Evolutionary conservation across 2,888 invertebrate species (phyloP).

Genomic region (Mimachlamys varia): DNA sequence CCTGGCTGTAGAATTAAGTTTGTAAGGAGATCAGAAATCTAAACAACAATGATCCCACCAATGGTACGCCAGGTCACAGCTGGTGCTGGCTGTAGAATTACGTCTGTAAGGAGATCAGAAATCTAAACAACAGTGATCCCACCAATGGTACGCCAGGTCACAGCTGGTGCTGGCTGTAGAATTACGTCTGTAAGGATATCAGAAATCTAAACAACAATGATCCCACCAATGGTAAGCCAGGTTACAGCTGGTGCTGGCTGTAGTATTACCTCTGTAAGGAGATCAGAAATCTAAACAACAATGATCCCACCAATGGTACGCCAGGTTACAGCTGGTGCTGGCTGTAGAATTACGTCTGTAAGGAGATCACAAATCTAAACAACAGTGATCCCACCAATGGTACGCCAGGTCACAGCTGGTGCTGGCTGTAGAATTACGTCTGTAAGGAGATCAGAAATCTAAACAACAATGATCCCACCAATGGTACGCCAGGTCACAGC

Average conservation of each 20-base stretch:
- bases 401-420: conserved; percentile 91
- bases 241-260: conserved; percentile 90
- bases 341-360: conserved; percentile 80
- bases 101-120: conserved; percentile 56
- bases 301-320: conserved; percentile 90
- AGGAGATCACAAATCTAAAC: too few species aligned
- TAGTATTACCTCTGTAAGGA: conserved; percentile 64
- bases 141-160: conserved; percentile 91
- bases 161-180: conserved; percentile 87
- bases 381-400: conserved; percentile 90
- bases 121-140: conserved; percentile 87
- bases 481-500: conserved; percentile 91
- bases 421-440: conserved; percentile 83
- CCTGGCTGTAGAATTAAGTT: conserved; percentile 83
- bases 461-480: conserved; percentile 90
- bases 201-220: conserved; percentile 84
- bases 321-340: conserved; percentile 91
- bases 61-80: conserved; percentile 91
- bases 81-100: conserved; percentile 85
- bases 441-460: conserved; percentile 42
- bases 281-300: conserved; percentile 71
- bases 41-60: conserved; percentile 90
- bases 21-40: conserved; percentile 42
- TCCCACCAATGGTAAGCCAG: conserved; percentile 90
- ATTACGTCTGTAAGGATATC: conserved; percentile 60